A percentile compares a stretch with the other conserved stretches of the same genome.
These are phyloP conservation scores for Arctopsyche grandis DNA, from an alignment of 1,140 invertebrate species.

Conservation along the genomic window DNA sequence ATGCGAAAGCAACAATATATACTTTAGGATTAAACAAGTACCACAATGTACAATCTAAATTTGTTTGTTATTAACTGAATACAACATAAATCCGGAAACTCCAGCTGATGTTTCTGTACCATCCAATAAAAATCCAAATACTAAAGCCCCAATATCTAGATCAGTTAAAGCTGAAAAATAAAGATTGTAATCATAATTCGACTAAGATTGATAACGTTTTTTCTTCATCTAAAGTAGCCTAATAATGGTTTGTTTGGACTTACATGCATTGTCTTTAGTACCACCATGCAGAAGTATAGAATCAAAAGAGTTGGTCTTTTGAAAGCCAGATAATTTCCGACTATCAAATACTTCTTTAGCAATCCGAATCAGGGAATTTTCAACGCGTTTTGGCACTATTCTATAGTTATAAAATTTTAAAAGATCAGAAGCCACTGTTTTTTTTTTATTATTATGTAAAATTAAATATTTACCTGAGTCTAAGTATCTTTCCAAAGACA, in stretches of 20 bases:
- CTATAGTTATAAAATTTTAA: constrained; percentile 24
- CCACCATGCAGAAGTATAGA: constrained; percentile 34
- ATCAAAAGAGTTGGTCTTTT: constrained; percentile 46
- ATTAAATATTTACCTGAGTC: constrained; percentile 35
- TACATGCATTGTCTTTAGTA: constrained; percentile 14
- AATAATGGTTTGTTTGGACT: background rate
- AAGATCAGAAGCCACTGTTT: too few relatives aligned
- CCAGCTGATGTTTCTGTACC: constrained; percentile 51
- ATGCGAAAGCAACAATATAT: background rate
- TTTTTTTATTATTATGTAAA: too few relatives aligned
- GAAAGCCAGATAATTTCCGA: constrained; percentile 38
- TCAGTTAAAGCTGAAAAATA: background rate
- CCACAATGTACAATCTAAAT: too few relatives aligned
- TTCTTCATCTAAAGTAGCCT: background rate
- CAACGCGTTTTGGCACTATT: constrained; percentile 33
- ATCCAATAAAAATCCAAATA: constrained; percentile 48
- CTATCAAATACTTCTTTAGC: constrained; percentile 38
- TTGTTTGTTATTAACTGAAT: constrained; percentile 39
- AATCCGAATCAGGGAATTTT: constrained; percentile 33
- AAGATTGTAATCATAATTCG: background rate
- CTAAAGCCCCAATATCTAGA: constrained; percentile 37
- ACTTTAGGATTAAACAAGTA: background rate
- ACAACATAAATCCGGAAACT: constrained; percentile 39
- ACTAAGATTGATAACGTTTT: too few relatives aligned
- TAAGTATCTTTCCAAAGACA: constrained; percentile 31